Conservation (phyloP, 2,113 vertebrate genomes). For the Petroica traversi region DNA sequence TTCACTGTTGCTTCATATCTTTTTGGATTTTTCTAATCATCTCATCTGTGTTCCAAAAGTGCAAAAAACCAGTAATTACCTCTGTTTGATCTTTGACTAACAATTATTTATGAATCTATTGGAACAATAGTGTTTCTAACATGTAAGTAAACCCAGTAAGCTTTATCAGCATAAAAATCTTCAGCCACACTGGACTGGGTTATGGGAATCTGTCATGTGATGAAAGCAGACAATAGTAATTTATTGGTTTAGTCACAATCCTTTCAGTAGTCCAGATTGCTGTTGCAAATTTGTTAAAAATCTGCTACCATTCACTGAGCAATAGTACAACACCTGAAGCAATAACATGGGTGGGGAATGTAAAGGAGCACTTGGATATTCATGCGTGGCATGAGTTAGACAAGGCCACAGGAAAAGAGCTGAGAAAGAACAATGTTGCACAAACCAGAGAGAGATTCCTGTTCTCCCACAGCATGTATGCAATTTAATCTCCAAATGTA, state of each 20-base stretch:
- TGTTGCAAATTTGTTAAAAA: slow-evolving; percentile 65
- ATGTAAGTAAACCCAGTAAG: background rate
- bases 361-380: background rate
- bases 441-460: background rate
- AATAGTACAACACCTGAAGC: slow-evolving; percentile 40
- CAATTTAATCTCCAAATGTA: background rate
- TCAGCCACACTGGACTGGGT: slow-evolving; percentile 18
- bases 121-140: slow-evolving; percentile 25
- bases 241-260: slow-evolving; percentile 58
- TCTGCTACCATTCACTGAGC: slow-evolving; percentile 60
- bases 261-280: slow-evolving; percentile 57
- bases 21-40: slow-evolving; percentile 42
- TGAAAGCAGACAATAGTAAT: slow-evolving; percentile 50
- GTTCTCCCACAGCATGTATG: background rate
- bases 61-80: slow-evolving; percentile 46
- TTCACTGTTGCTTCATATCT: slow-evolving; percentile 24
- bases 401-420: background rate
- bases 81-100: slow-evolving; percentile 47
- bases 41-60: slow-evolving; percentile 55
- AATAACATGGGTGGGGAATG: slow-evolving; percentile 43
- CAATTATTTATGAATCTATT: slow-evolving; percentile 40
- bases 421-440: background rate
- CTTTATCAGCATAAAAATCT: slow-evolving; percentile 16
- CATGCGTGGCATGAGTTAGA: background rate
- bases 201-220: slow-evolving; percentile 36